These are phyloP conservation scores for Regulus satrapa DNA, from an alignment of 2,113 vertebrate genomes.

Conservation along the genomic window DNA sequence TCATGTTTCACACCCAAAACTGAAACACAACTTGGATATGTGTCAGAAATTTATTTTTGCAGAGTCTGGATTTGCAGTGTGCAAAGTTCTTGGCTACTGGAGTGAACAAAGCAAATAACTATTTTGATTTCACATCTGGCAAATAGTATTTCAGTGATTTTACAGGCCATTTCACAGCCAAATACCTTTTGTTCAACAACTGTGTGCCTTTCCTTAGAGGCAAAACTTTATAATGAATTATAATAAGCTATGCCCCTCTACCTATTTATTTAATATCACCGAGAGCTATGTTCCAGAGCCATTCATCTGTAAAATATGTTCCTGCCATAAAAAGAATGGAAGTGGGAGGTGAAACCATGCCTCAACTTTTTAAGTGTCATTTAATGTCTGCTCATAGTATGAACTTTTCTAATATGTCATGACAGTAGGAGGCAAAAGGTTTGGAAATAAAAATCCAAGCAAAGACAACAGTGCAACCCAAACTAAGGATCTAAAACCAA, in stretches of 20 bases:
- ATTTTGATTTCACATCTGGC: neutral
- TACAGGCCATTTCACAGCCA: neutral
- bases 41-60: neutral
- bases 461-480: neutral
- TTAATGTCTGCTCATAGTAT: neutral
- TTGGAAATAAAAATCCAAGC: neutral
- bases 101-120: neutral
- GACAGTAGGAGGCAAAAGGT: neutral
- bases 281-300: neutral
- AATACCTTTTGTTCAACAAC: neutral
- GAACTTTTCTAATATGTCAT: neutral
- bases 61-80: neutral
- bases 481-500: neutral
- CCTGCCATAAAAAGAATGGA: fast-evolving
- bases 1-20: neutral
- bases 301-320: neutral
- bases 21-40: neutral
- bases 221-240: neutral
- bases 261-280: neutral
- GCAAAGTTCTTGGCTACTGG: neutral
- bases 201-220: neutral
- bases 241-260: neutral
- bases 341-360: neutral
- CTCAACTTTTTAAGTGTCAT: neutral
- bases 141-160: neutral